Base-by-base conservation (phyloP, 2,888 invertebrate species). In the Bimastos eiseni region DNA sequence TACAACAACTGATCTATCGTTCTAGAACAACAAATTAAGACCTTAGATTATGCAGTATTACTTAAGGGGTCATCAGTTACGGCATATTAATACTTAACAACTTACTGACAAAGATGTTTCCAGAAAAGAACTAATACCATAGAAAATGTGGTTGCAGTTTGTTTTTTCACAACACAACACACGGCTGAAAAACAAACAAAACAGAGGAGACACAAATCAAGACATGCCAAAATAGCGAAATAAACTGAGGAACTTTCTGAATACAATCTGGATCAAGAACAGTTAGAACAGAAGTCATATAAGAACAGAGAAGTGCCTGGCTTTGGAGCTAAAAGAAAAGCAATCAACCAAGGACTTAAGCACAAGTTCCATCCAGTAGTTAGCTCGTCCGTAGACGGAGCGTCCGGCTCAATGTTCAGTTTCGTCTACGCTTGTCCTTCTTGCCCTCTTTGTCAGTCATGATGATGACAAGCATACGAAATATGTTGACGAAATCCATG, bases 401-500 rank as follows among this genome's bases (percentile, higher is more conserved):
- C n/a, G 11, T 13, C 55, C 3, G 84, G 33, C 17, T 21, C 33
- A 37, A 36, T 36, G 86, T 36, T 86, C 37, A 86, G 86, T 86
- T 37, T 2, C 86, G 86, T 34, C n/a, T 34, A 36, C 86, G 86
- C 8, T 86, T 86, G 36, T 89, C 92, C 86, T 91, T 92, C 55
- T 90, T 92, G 37, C 70, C 90, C 38, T 93, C 94, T 93, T 94
- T 94, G 92, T 92, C 93, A 44, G 94, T 97, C 93, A 99, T 96
- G 94, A 99, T 98, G 94, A 98, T 97, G 92, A 98, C 96, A 93
- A 99, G 96, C 94, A 98, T 97, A 94, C 98, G 97, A 97, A 99
- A 98, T 94, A 99, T 97, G 94, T 97, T 97, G 95, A 98, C 96
- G 94, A 99, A 97, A 95, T 99, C 99, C 94, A 99, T 97, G 96